phyloP scores from a whole-genome alignment of 2,113 vertebrate genomes.

The Tricholaema leucomelas region DNA sequence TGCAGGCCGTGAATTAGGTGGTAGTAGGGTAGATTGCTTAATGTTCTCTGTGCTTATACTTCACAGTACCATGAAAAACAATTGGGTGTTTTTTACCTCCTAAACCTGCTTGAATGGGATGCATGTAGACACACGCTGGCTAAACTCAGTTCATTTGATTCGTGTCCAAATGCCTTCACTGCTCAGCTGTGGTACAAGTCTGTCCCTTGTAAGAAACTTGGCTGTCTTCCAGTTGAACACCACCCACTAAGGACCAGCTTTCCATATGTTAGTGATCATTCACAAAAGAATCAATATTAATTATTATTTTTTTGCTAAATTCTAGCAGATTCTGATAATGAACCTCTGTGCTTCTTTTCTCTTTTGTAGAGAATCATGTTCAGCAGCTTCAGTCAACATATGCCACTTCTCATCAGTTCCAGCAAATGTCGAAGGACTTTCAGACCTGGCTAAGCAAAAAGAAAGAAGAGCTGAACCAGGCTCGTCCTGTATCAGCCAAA shows the following conservation, averaged over 20 bases:
- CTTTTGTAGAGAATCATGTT: constrained; percentile 82
- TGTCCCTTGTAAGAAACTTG: background rate
- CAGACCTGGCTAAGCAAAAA: constrained; percentile 86
- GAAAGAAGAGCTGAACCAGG: constrained; percentile 81
- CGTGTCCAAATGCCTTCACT: background rate
- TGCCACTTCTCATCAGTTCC: constrained; percentile 92
- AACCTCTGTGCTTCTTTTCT: constrained; percentile 29
- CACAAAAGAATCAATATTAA: background rate
- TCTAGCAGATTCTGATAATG: background rate
- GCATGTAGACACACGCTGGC: background rate
- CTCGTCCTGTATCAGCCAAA: constrained; percentile 81
- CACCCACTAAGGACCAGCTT: background rate
- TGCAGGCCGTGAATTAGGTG: background rate
- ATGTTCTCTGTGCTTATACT: background rate
- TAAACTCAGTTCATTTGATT: background rate
- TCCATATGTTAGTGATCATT: background rate
- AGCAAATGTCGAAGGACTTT: constrained; percentile 92
- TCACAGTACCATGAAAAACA: background rate
- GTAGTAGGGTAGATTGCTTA: background rate
- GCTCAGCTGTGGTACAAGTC: background rate
- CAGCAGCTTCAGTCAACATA: constrained; percentile 90
- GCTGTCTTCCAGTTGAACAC: background rate
- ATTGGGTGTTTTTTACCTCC: background rate
- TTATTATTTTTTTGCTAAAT: background rate
- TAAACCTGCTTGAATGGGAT: background rate